Evolutionary conservation across 2,113 vertebrate genomes (phyloP).

Genomic region (Heteronetta atricapilla): DNA sequence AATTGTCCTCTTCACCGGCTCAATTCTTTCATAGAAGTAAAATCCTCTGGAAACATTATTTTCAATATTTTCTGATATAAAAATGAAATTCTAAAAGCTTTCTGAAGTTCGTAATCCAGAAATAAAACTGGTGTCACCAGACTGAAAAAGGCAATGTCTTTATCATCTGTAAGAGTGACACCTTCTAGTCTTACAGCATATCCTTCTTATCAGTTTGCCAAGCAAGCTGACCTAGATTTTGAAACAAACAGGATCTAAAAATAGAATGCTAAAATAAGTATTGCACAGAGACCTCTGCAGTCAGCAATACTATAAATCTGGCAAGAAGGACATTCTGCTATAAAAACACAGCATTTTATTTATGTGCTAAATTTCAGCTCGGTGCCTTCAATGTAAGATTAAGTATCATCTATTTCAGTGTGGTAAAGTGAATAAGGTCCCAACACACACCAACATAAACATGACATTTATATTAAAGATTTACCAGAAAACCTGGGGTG

Average conservation of each 20-base stretch:
- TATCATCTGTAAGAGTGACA: neutral
- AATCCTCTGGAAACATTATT: neutral
- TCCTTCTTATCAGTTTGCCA: neutral
- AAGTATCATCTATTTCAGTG: neutral
- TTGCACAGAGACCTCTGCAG: slow-evolving; percentile 17
- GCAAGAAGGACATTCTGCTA: neutral
- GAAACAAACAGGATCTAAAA: slow-evolving; percentile 56
- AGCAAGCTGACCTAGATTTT: slow-evolving; percentile 64
- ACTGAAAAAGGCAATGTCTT: neutral
- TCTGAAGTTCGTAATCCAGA: neutral
- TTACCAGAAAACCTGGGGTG: neutral
- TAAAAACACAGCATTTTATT: neutral
- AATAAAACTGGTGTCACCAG: neutral
- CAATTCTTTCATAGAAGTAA: neutral
- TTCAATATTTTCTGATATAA: neutral
- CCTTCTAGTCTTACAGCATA: neutral
- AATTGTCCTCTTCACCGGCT: neutral
- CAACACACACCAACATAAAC: neutral
- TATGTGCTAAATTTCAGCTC: neutral
- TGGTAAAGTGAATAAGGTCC: neutral
- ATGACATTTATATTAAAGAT: neutral
- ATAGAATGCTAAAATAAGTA: slow-evolving; percentile 45
- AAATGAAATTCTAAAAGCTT: neutral
- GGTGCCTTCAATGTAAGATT: neutral
- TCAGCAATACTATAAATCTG: slow-evolving; percentile 4